Percentiles rank a stretch among this genome's conserved stretches.
Evolutionary conservation across 2,888 invertebrate species (phyloP).

Genomic region (Pristionchus maxplancki): DNA sequence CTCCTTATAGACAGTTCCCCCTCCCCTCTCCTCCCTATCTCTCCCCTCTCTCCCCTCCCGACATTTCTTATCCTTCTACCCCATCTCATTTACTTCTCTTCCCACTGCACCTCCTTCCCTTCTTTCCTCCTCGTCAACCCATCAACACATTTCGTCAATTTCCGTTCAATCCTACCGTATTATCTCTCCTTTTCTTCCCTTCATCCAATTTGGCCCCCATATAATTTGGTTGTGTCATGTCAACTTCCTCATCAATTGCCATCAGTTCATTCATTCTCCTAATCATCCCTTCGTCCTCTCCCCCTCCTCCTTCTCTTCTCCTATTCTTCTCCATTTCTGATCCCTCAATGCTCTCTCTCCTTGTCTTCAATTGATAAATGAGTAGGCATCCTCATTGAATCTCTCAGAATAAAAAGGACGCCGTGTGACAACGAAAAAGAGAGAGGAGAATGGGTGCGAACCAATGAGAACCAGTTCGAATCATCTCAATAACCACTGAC

Average conservation of each 20-base stretch:
- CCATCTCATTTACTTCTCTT: slow-evolving; percentile 16
- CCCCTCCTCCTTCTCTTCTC: background rate
- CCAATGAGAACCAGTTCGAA: background rate
- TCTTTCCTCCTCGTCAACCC: background rate
- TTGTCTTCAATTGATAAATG: slow-evolving; percentile 35
- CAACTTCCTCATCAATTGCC: slow-evolving; percentile 25
- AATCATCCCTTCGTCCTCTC: background rate
- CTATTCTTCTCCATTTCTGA: background rate
- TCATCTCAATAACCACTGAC: slow-evolving; percentile 30
- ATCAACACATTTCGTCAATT: slow-evolving; percentile 27
- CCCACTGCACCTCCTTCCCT: background rate
- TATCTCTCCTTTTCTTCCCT: background rate
- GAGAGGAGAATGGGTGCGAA: background rate
- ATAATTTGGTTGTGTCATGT: slow-evolving; percentile 29
- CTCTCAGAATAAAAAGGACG: slow-evolving; percentile 7
- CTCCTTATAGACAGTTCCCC: slow-evolving; percentile 30
- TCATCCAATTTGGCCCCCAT: background rate
- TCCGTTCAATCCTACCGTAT: background rate
- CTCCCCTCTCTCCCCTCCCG: background rate
- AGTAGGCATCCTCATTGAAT: background rate
- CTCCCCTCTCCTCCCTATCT: background rate
- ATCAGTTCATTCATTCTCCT: background rate
- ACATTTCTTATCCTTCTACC: background rate
- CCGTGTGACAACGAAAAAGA: background rate
- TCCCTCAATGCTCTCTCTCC: background rate